These are phyloP conservation scores for Caenorhabditis panamensis DNA, from an alignment of 2,888 invertebrate species.

Conservation along the genomic window DNA sequence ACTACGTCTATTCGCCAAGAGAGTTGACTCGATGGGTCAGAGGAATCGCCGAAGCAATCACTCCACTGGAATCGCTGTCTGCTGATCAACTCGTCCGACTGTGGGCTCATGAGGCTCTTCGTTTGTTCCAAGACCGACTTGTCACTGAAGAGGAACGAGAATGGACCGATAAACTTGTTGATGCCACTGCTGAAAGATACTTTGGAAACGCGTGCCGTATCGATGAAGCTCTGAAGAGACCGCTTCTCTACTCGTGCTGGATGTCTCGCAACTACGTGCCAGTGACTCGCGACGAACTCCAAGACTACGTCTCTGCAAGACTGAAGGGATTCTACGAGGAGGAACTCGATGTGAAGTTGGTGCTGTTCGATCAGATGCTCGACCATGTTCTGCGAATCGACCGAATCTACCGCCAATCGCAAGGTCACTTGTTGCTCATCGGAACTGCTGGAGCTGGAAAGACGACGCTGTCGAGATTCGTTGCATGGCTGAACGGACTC, in stretches of 20 bases:
- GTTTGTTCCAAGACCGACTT: slow-evolving; percentile 92
- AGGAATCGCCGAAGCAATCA: slow-evolving; percentile 97
- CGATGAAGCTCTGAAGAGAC: slow-evolving; percentile 89
- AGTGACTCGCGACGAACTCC: slow-evolving; percentile 93
- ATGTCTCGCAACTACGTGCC: slow-evolving; percentile 97
- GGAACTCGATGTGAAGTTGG: slow-evolving; percentile 97
- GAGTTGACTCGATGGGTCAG: slow-evolving; percentile 99
- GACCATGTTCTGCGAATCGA: slow-evolving; percentile 99
- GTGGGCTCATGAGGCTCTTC: slow-evolving; percentile 98
- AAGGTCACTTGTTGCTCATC: slow-evolving; percentile 96
- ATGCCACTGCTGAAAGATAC: slow-evolving; percentile 87
- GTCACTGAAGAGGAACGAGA: slow-evolving; percentile 94
- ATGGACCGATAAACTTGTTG: slow-evolving; percentile 99
- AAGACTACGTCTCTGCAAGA: slow-evolving; percentile 96
- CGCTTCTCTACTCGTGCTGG: slow-evolving; percentile 99
- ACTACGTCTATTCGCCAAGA: slow-evolving; percentile 97
- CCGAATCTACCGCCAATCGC: slow-evolving; percentile 91
- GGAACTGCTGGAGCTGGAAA: slow-evolving; percentile 99
- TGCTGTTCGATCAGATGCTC: slow-evolving; percentile 97
- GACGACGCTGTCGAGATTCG: slow-evolving; percentile 97
- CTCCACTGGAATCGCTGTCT: slow-evolving; percentile 92
- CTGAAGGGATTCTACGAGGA: slow-evolving; percentile 99
- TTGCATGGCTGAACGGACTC: slow-evolving; percentile 99
- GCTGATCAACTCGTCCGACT: slow-evolving; percentile 97
- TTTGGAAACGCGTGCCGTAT: slow-evolving; percentile 88